These are phyloP conservation scores for Tiphia femorata DNA, from an alignment of 2,888 invertebrate genomes.

Conservation along the genomic window DNA sequence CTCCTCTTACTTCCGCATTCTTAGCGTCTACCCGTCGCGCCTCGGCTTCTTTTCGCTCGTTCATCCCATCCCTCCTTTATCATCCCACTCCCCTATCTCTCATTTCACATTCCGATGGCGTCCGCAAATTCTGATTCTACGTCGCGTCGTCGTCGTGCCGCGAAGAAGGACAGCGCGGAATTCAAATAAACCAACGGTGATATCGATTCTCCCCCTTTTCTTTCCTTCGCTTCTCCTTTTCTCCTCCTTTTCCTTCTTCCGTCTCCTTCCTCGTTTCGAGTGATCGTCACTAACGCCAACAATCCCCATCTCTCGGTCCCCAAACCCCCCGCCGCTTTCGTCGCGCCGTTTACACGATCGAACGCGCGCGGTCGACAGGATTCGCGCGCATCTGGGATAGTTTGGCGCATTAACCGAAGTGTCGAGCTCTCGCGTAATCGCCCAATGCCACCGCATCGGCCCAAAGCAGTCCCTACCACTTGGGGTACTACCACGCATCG, in stretches of 20 bases:
- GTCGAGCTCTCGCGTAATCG: too few relatives aligned
- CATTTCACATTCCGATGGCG: slow-evolving; percentile 37
- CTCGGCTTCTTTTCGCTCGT: neutral
- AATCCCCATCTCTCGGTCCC: neutral
- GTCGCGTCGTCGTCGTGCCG: slow-evolving; percentile 11
- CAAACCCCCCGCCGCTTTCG: neutral
- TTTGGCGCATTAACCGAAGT: too few relatives aligned
- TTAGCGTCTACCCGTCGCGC: slow-evolving; percentile 1
- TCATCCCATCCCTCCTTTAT: neutral
- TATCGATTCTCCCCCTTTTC: slow-evolving; percentile 21
- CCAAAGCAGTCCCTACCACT: too few relatives aligned
- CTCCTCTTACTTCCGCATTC: too few relatives aligned
- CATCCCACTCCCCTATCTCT: neutral
- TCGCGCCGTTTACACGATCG: too few relatives aligned
- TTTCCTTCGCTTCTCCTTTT: slow-evolving; percentile 8
- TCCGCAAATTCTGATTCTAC: slow-evolving; percentile 40
- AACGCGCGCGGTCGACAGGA: too few relatives aligned
- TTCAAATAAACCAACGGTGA: slow-evolving; percentile 38
- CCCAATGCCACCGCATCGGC: too few relatives aligned
- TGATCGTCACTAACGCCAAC: too few relatives aligned
- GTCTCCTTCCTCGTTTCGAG: neutral
- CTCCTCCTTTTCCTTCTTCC: slow-evolving; percentile 20
- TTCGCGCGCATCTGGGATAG: too few relatives aligned
- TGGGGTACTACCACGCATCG: too few relatives aligned
- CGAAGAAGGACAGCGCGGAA: slow-evolving; percentile 29